Percentiles rank a stretch among this genome's conserved stretches.
Evolutionary conservation across 2,113 vertebrate species (phyloP).

Genomic region (Grammomys dolichurus): DNA sequence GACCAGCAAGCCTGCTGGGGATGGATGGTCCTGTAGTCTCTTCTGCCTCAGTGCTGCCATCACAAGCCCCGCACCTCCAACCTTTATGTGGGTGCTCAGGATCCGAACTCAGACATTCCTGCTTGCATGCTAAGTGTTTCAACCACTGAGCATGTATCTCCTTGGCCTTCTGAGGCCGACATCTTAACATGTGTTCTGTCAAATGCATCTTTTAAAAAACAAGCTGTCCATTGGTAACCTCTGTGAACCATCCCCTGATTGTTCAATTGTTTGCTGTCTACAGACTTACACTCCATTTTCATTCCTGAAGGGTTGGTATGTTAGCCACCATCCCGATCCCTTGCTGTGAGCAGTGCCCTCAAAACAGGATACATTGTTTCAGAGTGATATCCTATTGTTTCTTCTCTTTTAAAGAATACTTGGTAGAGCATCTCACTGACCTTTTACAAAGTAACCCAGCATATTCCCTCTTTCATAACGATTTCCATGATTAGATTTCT

Average conservation of each 20-base stretch:
- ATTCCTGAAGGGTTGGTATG: not conserved
- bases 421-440: not conserved
- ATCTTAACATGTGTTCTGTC: rapidly evolving
- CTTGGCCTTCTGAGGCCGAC: not conserved
- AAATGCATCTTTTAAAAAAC: not conserved
- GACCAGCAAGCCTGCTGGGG: too few species aligned
- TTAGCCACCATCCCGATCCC: rapidly evolving
- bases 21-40: not conserved
- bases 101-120: not conserved
- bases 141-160: not conserved
- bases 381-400: not conserved
- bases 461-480: not conserved
- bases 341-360: not conserved
- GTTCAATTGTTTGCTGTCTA: not conserved
- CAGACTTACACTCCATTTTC: not conserved
- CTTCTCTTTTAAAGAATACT: not conserved
- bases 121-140: too few species aligned
- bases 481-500: not conserved
- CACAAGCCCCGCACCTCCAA: not conserved
- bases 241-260: not conserved
- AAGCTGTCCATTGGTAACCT: rapidly evolving
- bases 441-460: not conserved
- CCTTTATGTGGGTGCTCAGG: rapidly evolving
- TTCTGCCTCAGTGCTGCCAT: too few species aligned
- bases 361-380: not conserved